Evolutionary conservation across 2,888 invertebrate genomes (phyloP), one percentile per base, ranked within the genome.

Genomic region (Leucoma salicis): DNA sequence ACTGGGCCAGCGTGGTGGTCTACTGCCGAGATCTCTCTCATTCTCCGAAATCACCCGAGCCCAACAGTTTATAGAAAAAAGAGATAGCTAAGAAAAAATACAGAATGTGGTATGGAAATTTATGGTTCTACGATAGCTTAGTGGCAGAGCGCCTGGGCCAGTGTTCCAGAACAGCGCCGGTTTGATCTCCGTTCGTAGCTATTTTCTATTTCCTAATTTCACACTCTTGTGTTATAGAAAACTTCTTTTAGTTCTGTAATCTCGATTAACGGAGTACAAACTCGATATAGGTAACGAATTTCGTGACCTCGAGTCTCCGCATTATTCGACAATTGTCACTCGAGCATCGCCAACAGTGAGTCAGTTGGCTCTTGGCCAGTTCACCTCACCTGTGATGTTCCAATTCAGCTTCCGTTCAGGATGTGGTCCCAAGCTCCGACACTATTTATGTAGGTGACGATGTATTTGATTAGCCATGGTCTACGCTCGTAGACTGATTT

Each of bases 351-450:
- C 57, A 57, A 47, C 54, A 44, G 62, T 75, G 74, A 77, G 70
- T 77, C 73, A 74, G 54, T 76, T 83, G 82, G 84, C 78, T 33
- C 27, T 1, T 16, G 44, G 74, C 85, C 85, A 86, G 77, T 53
- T 46, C 57, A 50, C 49, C 73, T 82, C 84, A 87, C 87, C 87
- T 87, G 86, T 72, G 78, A 62, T 61, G 61, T 62, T 59, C 61
- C 61, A 61, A 61, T 61, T 61, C 69, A 55, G 76, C 71, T 83
- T 83, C 84, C 84, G 82, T 66, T 77, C 74, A 80, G 82, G 82
- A 82, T 82, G 78, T 71, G 67, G 66, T 66, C 57, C 45, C 51
- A 53, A 57, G 56, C 58, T 59, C 49, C 43, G 43, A 55, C 54
- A 63, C 82, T 85, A 84, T 85, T 83, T 84, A 75, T 83, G 80